Evolutionary conservation across 2,888 invertebrate species (phyloP).

Genomic region (Pristionchus maxplancki): DNA sequence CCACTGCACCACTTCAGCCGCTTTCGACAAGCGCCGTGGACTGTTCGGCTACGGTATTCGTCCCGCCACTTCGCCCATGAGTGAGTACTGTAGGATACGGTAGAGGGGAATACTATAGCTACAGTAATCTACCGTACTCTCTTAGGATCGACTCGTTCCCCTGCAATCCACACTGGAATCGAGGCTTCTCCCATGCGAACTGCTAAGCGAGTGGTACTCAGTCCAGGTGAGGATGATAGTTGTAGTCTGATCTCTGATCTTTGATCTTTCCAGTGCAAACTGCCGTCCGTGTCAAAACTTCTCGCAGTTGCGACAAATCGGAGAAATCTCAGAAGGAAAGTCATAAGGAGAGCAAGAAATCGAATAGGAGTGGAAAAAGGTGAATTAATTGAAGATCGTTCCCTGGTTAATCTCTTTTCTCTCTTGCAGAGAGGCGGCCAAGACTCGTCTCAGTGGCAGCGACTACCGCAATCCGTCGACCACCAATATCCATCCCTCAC

Average conservation of each 20-base stretch:
- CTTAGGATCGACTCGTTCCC: conserved; percentile 7
- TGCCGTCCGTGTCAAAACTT: neutral
- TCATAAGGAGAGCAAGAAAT: conserved; percentile 1
- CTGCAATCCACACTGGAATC: neutral
- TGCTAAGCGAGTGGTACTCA: neutral
- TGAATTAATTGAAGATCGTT: neutral
- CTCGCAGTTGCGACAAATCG: neutral
- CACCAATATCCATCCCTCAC: neutral
- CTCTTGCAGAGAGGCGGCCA: neutral
- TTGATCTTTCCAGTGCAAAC: neutral
- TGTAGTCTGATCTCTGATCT: conserved; percentile 3
- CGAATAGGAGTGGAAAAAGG: neutral
- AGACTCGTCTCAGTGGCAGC: neutral
- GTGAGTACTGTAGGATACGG: conserved; percentile 7
- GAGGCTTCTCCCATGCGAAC: conserved; percentile 26
- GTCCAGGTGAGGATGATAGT: neutral
- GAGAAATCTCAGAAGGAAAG: neutral
- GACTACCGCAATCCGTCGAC: neutral
- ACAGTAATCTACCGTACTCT: neutral
- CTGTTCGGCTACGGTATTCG: conserved; percentile 42
- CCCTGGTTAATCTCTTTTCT: neutral
- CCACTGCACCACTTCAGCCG: conserved; percentile 18
- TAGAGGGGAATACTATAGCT: neutral
- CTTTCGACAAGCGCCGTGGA: neutral
- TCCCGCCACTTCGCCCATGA: conserved; percentile 22